Conservation (phyloP, 2,113 vertebrate species). For the Perccottus glenii region DNA sequence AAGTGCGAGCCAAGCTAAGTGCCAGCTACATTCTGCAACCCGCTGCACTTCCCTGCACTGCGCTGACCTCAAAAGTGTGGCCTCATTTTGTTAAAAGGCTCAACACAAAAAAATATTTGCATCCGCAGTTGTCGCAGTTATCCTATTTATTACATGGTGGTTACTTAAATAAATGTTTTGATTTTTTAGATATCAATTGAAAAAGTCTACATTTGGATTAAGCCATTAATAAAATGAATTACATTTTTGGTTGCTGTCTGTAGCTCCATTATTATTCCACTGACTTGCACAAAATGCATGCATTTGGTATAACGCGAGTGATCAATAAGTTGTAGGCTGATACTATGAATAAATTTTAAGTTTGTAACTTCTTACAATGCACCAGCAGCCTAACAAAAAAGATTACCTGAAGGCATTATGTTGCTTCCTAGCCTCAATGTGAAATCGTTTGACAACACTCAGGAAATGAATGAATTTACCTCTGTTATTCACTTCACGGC, state of each 20-base stretch:
- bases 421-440: conserved; percentile 23
- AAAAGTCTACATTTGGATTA: not conserved
- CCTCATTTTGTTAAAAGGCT: conserved; percentile 59
- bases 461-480: conserved; percentile 17
- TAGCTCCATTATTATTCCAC: conserved; percentile 16
- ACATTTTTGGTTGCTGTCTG: not conserved
- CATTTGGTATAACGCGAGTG: conserved; percentile 37
- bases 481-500: not conserved
- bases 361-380: conserved; percentile 49
- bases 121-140: too few relatives aligned
- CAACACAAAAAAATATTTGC: conserved; percentile 31
- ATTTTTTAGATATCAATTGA: too few relatives aligned
- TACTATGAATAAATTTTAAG: conserved; percentile 29
- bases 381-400: conserved; percentile 31
- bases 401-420: conserved; percentile 21
- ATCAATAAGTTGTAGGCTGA: conserved; percentile 49
- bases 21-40: conserved; percentile 70
- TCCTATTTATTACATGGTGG: too few relatives aligned
- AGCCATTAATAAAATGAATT: not conserved
- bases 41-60: conserved; percentile 67
- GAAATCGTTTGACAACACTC: conserved; percentile 28
- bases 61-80: conserved; percentile 76
- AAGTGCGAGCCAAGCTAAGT: conserved; percentile 53
- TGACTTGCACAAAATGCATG: conserved; percentile 18
- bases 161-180: too few relatives aligned